A percentile compares a stretch with the other conserved stretches of the same genome.
Evolutionary conservation across 1,140 invertebrate species (phyloP).

Genomic region (Brachionus plicatilis): DNA sequence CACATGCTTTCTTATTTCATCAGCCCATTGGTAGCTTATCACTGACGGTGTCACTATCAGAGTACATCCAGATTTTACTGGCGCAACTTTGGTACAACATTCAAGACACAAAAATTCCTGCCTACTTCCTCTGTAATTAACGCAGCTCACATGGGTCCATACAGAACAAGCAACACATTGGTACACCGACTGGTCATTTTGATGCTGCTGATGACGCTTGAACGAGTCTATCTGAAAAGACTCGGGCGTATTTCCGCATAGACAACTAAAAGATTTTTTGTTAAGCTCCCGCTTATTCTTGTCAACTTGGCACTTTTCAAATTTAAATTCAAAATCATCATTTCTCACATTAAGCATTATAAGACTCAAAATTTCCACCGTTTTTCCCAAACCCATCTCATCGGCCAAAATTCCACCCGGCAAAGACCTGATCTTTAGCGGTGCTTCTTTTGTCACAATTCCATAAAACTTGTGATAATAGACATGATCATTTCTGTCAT

Average conservation of each 20-base stretch:
- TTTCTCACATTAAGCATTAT: slow-evolving; percentile 50
- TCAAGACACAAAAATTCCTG: slow-evolving; percentile 45
- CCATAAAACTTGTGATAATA: slow-evolving; percentile 21
- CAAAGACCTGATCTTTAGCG: slow-evolving; percentile 37
- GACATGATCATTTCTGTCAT: not conserved
- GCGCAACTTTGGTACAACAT: slow-evolving; percentile 62
- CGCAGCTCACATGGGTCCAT: slow-evolving; percentile 63
- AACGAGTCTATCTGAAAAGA: not conserved
- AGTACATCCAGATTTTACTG: slow-evolving; percentile 56
- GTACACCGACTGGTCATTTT: slow-evolving; percentile 44
- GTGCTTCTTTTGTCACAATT: not conserved
- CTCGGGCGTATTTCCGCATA: slow-evolving; percentile 19
- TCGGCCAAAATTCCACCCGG: slow-evolving; percentile 74
- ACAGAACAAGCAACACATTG: slow-evolving; percentile 61
- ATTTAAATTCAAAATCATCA: slow-evolving; percentile 59
- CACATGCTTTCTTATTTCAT: slow-evolving; percentile 68
- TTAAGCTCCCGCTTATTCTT: slow-evolving; percentile 38
- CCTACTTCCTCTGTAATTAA: slow-evolving; percentile 54
- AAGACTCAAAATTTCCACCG: slow-evolving; percentile 68
- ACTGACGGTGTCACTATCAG: slow-evolving; percentile 68
- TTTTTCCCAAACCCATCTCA: slow-evolving; percentile 79
- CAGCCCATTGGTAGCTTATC: slow-evolving; percentile 68
- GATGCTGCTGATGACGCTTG: slow-evolving; percentile 12
- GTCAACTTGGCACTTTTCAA: slow-evolving; percentile 43
- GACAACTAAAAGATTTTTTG: slow-evolving; percentile 32